These are phyloP conservation scores for Myotis lucifugus DNA, from an alignment of 2,113 vertebrate genomes.

Conservation along the genomic window DNA sequence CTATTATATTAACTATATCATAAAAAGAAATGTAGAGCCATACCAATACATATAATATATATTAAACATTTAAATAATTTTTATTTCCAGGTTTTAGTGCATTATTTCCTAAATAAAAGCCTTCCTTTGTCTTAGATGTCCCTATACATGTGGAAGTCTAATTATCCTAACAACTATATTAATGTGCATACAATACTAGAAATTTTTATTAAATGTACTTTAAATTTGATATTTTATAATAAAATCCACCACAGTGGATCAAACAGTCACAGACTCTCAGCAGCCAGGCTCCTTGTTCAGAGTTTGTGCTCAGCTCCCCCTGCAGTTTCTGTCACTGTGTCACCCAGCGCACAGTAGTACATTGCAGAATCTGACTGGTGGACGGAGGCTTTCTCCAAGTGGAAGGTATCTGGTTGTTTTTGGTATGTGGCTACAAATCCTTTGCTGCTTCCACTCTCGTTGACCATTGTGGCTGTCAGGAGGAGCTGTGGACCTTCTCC, in stretches of 20 bases:
- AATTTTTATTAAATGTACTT: background rate
- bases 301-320: conserved; percentile 55
- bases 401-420: background rate
- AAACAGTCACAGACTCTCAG: background rate
- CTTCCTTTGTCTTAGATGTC: no score
- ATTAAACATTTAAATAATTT: no score
- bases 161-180: background rate
- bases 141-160: background rate
- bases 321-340: conserved; percentile 43
- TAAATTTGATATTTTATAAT: background rate
- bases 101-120: no score
- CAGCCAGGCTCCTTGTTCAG: background rate
- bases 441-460: background rate
- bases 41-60: no score
- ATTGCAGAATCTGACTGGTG: conserved; percentile 23
- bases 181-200: background rate
- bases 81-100: no score
- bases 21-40: no score
- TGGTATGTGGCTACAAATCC: conserved; percentile 4
- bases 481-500: conserved; percentile 33
- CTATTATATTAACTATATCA: background rate
- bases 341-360: background rate
- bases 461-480: rapidly evolving
- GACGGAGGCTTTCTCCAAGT: conserved; percentile 7
- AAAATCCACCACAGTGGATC: background rate